Evolutionary conservation across 2,888 invertebrate genomes (phyloP).

Genomic region (Leucoptera coffeella): DNA sequence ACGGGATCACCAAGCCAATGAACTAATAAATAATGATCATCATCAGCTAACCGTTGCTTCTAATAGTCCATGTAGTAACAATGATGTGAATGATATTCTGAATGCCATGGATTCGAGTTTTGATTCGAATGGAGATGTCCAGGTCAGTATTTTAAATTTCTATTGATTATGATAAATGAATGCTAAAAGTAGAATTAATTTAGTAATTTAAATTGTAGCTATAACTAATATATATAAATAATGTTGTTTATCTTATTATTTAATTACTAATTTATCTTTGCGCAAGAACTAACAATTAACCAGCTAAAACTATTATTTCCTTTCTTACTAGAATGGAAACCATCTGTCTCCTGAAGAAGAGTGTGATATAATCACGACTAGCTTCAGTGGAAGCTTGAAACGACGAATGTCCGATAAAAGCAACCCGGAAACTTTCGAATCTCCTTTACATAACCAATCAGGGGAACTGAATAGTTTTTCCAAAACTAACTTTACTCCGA

Average conservation of each 20-base stretch:
- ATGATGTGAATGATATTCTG: slow-evolving; percentile 25
- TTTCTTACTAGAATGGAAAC: too few species aligned
- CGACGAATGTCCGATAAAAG: slow-evolving; percentile 47
- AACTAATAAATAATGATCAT: slow-evolving; percentile 38
- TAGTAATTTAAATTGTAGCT: too few species aligned
- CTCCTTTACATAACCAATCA: slow-evolving; percentile 32
- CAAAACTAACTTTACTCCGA: slow-evolving; percentile 27
- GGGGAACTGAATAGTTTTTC: slow-evolving; percentile 36
- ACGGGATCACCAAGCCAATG: slow-evolving; percentile 46
- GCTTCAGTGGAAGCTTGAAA: slow-evolving; percentile 60
- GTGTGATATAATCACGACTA: slow-evolving; percentile 58
- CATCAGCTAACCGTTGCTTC: slow-evolving; percentile 50
- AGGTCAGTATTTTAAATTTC: too few species aligned
- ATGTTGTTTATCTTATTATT: too few species aligned
- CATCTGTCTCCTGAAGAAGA: slow-evolving; percentile 67
- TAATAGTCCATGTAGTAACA: slow-evolving; percentile 41
- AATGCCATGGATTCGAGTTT: slow-evolving; percentile 23
- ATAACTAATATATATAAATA: too few species aligned
- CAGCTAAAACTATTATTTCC: too few species aligned
- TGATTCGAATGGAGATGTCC: slow-evolving; percentile 28
- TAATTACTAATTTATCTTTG: too few species aligned
- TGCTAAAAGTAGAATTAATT: too few species aligned
- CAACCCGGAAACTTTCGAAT: slow-evolving; percentile 28
- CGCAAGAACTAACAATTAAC: too few species aligned
- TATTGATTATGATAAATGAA: too few species aligned